These are phyloP conservation scores for Rhinogobio ventralis DNA, from an alignment of 2,797 vertebrate species.

Conservation along the genomic window DNA sequence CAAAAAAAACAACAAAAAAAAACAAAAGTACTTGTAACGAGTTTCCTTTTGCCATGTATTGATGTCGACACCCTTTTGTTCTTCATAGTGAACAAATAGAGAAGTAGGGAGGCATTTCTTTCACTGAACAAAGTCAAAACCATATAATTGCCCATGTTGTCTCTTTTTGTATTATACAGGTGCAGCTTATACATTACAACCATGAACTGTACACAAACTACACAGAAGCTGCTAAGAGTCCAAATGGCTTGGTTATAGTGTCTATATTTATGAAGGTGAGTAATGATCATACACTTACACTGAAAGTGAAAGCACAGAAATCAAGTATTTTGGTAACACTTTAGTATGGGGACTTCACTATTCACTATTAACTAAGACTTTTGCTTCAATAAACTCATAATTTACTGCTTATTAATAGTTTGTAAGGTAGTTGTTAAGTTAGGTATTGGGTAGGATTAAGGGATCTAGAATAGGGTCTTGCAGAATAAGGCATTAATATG, in stretches of 20 bases:
- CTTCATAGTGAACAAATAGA: not conserved
- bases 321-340: not conserved
- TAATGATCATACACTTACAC: not conserved
- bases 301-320: not conserved
- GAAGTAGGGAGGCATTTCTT: not conserved
- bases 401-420: too few relatives aligned
- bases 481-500: too few relatives aligned
- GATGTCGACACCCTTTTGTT: not conserved
- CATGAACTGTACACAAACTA: constrained; percentile 97
- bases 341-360: too few relatives aligned
- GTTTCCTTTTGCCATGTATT: not conserved
- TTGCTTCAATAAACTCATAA: too few relatives aligned
- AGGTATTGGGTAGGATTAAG: too few relatives aligned
- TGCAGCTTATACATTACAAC: constrained; percentile 99
- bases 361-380: too few relatives aligned
- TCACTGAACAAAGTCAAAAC: not conserved
- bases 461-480: too few relatives aligned
- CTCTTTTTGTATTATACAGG: constrained; percentile 75
- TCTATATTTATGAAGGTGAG: constrained; percentile 99
- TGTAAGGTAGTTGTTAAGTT: too few relatives aligned
- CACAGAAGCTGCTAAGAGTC: constrained; percentile 97
- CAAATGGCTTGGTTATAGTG: constrained; percentile 96
- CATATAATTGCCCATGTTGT: not conserved
- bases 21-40: not conserved
- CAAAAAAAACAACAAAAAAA: too few relatives aligned